Percentiles rank a stretch among this genome's conserved stretches.
Evolutionary conservation across 2,113 vertebrate genomes (phyloP).

Genomic region (Gymnocephalus cernua): DNA sequence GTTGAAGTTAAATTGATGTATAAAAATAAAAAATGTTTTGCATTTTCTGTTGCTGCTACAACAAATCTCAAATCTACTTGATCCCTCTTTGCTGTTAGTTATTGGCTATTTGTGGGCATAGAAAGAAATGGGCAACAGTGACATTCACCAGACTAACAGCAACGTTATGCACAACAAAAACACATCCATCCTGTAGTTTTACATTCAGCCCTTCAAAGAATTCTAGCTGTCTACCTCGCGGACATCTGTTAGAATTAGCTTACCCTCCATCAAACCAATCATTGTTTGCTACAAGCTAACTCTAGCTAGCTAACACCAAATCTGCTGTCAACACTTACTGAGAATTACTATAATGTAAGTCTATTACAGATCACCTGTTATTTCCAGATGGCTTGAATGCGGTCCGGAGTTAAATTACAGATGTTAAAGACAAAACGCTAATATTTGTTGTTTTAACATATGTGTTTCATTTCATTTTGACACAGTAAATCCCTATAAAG

Average conservation of each 20-base stretch:
- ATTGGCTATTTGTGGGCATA: neutral
- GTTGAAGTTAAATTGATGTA: conserved; percentile 62
- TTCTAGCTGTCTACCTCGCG: neutral
- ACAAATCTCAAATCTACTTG: conserved; percentile 27
- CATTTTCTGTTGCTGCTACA: conserved; percentile 26
- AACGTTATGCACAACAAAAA: neutral
- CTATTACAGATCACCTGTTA: no score
- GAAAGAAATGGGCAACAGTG: neutral
- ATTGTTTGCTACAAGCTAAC: neutral
- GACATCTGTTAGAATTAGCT: neutral
- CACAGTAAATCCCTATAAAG: neutral
- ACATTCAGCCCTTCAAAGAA: neutral
- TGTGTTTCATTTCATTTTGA: neutral
- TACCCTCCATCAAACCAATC: neutral
- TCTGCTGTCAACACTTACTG: no score
- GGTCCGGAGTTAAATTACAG: no score
- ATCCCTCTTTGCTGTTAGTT: conserved; percentile 11
- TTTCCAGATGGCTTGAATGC: no score
- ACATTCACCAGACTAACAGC: neutral
- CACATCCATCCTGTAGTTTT: neutral
- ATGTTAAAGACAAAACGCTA: neutral
- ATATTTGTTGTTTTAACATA: neutral
- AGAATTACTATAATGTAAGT: no score
- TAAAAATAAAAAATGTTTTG: conserved; percentile 34
- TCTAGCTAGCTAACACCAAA: no score